These are phyloP conservation scores for Cervus canadensis DNA, from an alignment of 2,113 vertebrate genomes.

Conservation along the genomic window DNA sequence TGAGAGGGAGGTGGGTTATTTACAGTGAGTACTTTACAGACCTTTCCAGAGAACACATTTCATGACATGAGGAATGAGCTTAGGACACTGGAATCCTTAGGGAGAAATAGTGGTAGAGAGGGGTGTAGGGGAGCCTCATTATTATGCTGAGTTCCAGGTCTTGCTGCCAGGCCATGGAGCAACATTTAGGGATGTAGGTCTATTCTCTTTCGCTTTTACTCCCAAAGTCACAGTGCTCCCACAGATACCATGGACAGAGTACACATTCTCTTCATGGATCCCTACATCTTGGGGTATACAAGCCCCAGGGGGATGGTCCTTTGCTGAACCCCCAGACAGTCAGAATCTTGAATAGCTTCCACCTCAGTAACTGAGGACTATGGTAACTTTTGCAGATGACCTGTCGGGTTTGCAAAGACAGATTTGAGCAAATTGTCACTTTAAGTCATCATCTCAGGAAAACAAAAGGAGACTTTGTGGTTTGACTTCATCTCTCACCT, in stretches of 20 bases:
- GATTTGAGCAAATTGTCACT: neutral
- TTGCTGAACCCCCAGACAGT: neutral
- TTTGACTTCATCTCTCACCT: neutral
- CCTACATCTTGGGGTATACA: neutral
- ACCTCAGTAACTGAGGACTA: neutral
- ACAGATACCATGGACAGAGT: constrained; percentile 7
- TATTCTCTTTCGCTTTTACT: neutral
- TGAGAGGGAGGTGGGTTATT: neutral
- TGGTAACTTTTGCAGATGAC: neutral
- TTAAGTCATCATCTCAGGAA: neutral
- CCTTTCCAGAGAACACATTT: neutral
- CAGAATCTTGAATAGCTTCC: neutral
- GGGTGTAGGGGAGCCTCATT: neutral
- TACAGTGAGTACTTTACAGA: neutral
- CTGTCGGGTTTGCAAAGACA: neutral
- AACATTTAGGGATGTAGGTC: neutral
- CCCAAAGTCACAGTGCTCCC: neutral
- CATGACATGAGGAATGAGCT: neutral
- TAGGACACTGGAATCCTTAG: neutral
- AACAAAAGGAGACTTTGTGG: neutral
- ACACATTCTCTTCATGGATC: neutral
- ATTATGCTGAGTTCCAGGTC: neutral
- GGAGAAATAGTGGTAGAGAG: neutral
- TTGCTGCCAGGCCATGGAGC: neutral
- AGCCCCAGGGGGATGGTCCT: neutral